Evolutionary conservation across 2,113 vertebrate genomes (phyloP).

Genomic region (Porphyrio hochstetteri): DNA sequence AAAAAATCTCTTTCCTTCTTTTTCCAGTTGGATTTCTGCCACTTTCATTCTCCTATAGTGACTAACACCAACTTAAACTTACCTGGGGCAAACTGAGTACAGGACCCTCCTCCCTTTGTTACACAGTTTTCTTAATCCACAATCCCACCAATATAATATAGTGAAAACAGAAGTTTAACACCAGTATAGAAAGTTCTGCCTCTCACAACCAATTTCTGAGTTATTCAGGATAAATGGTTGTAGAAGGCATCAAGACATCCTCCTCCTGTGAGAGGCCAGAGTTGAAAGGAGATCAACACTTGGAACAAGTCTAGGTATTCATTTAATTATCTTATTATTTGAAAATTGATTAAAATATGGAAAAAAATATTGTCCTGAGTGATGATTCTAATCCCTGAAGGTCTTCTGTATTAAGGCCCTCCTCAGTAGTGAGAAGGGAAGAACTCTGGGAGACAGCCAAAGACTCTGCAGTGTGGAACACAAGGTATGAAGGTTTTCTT

Average conservation of each 20-base stretch:
- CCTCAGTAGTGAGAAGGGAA: not conserved
- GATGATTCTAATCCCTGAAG: not conserved
- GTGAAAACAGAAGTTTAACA: not conserved
- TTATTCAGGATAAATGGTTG: not conserved
- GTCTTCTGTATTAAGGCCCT: not conserved
- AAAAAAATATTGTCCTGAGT: not conserved
- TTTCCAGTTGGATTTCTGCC: not conserved
- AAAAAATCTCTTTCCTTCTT: not conserved
- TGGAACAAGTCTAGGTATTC: not conserved
- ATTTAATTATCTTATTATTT: not conserved
- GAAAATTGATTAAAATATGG: not conserved
- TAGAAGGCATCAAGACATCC: not conserved
- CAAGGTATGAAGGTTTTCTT: not conserved
- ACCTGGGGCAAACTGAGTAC: not conserved
- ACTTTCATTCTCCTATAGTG: not conserved
- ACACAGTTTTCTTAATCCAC: not conserved
- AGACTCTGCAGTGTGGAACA: not conserved
- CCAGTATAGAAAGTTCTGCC: not conserved
- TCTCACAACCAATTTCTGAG: not conserved
- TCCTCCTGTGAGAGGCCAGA: not conserved
- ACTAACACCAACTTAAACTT: rapidly evolving
- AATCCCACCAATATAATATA: not conserved
- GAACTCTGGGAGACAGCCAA: not conserved
- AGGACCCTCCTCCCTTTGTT: not conserved
- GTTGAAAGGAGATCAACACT: not conserved